Conservation (phyloP, 35 echinoderm and acorn worm genomes). For the Lytechinus pictus region DNA sequence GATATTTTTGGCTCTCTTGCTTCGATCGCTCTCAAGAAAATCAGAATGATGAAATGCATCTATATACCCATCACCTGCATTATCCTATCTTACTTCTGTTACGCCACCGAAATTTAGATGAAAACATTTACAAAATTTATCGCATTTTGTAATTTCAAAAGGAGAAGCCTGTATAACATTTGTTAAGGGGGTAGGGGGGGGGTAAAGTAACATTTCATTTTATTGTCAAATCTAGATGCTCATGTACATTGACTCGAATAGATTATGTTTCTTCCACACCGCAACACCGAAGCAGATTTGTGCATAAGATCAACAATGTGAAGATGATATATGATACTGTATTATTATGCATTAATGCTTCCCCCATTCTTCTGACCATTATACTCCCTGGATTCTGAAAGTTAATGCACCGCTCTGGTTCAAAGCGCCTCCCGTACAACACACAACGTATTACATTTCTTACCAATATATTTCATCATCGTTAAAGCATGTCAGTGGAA, state of each 20-base stretch:
- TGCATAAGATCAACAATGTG: neutral
- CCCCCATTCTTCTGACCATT: neutral
- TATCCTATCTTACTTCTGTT: too few species aligned
- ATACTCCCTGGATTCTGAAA: neutral
- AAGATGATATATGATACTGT: neutral
- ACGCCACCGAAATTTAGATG: too few species aligned
- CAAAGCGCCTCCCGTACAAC: neutral
- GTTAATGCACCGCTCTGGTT: neutral
- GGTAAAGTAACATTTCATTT: too few species aligned
- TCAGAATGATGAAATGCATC: too few species aligned
- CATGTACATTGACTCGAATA: neutral
- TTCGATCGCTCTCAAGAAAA: too few species aligned
- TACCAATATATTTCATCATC: constrained; percentile 47
- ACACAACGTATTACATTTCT: constrained; percentile 17
- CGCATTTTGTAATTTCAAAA: too few species aligned
- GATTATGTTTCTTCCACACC: constrained; percentile 2
- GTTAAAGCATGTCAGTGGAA: constrained; percentile 52
- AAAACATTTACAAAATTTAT: too few species aligned
- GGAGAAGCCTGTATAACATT: too few species aligned
- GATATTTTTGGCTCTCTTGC: too few species aligned
- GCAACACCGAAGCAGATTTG: neutral
- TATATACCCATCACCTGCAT: too few species aligned
- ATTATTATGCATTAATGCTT: neutral
- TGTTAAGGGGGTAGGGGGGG: too few species aligned
- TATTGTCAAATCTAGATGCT: neutral